A percentile compares a stretch with the other conserved stretches of the same genome.
These are phyloP conservation scores for Protophormia terraenovae DNA, from an alignment of 2,888 invertebrate species.

Conservation along the genomic window DNA sequence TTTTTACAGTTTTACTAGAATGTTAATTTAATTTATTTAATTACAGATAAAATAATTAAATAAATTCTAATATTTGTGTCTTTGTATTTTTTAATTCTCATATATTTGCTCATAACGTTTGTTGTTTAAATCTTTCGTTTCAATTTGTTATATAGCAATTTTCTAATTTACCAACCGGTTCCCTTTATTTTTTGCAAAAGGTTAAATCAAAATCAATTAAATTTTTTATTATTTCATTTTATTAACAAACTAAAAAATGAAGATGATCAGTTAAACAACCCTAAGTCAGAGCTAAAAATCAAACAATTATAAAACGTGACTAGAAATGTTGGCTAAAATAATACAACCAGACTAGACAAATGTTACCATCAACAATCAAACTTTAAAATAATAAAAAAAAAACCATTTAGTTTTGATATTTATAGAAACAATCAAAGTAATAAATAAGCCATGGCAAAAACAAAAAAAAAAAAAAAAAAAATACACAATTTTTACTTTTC, in stretches of 20 bases:
- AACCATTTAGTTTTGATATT: constrained; percentile 21
- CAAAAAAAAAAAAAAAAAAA: not conserved
- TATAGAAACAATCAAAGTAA: not conserved
- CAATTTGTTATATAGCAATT: not conserved
- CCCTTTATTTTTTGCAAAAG: constrained; percentile 1
- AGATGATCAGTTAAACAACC: constrained; percentile 39
- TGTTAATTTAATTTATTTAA: too few relatives aligned
- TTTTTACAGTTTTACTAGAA: too few relatives aligned
- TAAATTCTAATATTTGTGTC: too few relatives aligned
- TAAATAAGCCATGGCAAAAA: not conserved
- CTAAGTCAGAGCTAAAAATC: constrained; percentile 29
- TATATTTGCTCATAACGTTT: constrained; percentile 15
- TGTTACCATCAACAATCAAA: too few relatives aligned
- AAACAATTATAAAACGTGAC: constrained; percentile 61
- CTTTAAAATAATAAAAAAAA: not conserved
- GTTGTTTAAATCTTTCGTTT: constrained; percentile 66
- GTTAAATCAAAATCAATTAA: constrained; percentile 34
- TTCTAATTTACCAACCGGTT: not conserved
- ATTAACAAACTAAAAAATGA: not conserved
- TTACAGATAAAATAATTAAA: too few relatives aligned
- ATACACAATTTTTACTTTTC: constrained; percentile 17
- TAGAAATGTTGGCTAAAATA: constrained; percentile 25
- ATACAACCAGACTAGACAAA: too few relatives aligned
- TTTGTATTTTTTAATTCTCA: too few relatives aligned
- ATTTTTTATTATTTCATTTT: constrained; percentile 2